Evolutionary conservation across 2,888 invertebrate genomes (phyloP).

Genomic region (Morpho helenor): DNA sequence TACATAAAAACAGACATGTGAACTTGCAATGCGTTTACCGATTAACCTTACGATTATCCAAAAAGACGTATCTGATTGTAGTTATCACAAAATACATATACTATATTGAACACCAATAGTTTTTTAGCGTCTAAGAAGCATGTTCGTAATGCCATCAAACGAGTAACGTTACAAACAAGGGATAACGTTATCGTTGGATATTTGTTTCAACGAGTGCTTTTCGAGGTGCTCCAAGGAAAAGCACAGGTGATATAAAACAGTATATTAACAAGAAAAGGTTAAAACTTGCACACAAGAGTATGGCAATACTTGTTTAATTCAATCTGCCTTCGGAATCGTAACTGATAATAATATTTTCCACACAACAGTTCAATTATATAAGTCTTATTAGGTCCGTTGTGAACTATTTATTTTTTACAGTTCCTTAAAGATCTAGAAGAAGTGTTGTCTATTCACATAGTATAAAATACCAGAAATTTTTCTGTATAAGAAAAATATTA

Average conservation of each 20-base stretch:
- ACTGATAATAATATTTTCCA: too few relatives aligned
- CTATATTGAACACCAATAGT: slow-evolving; percentile 31
- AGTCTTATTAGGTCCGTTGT: neutral
- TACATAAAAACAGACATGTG: slow-evolving; percentile 59
- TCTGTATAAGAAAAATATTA: neutral
- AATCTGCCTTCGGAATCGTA: too few relatives aligned
- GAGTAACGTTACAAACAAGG: slow-evolving; percentile 1
- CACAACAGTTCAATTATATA: neutral
- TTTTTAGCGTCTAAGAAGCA: slow-evolving; percentile 31
- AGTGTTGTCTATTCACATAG: neutral
- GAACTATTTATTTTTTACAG: neutral
- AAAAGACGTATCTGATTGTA: slow-evolving; percentile 49
- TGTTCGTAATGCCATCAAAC: slow-evolving; percentile 17
- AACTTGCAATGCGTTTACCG: slow-evolving; percentile 56
- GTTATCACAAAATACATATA: slow-evolving; percentile 33
- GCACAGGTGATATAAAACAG: slow-evolving; percentile 22
- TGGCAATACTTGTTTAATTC: too few relatives aligned
- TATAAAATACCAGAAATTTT: slow-evolving; percentile 6
- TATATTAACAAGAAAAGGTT: neutral
- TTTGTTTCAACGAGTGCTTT: slow-evolving; percentile 28
- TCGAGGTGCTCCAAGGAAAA: slow-evolving; percentile 26
- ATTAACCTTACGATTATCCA: slow-evolving; percentile 44
- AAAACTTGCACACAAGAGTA: too few relatives aligned
- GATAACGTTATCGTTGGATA: slow-evolving; percentile 6
- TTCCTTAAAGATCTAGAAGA: neutral